Percentiles rank a stretch among this genome's conserved stretches.
Conservation (phyloP, 30 jellyfish, hydroid and myxozoan genomes). For the Turritopsis rubra region DNA sequence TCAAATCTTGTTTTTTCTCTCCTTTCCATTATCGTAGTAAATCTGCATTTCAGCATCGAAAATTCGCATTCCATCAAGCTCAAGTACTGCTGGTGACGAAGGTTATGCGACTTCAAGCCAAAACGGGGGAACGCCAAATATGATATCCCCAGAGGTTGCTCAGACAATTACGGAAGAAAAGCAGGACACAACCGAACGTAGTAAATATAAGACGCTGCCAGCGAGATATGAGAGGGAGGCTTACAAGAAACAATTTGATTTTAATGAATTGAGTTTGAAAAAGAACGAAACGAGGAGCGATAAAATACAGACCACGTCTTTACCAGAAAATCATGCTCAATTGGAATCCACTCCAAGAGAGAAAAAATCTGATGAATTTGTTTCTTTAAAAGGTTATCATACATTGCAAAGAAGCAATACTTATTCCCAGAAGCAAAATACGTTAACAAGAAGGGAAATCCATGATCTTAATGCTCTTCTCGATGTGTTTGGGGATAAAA, state of each 20-base stretch:
- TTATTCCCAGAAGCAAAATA: not conserved
- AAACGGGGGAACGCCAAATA: not conserved
- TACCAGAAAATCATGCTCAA: not conserved
- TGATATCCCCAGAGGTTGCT: not conserved
- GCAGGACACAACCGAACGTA: not conserved
- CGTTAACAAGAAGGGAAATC: conserved; percentile 1
- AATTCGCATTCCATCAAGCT: not conserved
- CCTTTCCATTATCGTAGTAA: not conserved
- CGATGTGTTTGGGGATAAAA: not conserved
- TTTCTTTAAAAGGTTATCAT: not conserved
- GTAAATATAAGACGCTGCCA: not conserved
- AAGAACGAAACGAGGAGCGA: not conserved
- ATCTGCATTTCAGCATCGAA: not conserved
- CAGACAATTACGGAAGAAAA: not conserved
- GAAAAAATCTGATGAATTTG: not conserved
- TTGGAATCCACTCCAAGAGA: not conserved
- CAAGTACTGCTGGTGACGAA: not conserved
- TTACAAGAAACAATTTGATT: not conserved
- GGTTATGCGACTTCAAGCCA: conserved; percentile 3
- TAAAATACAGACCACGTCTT: not conserved
- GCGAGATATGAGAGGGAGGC: not conserved
- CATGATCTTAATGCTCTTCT: conserved; percentile 5
- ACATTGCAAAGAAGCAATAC: not conserved
- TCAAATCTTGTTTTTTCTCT: not conserved
- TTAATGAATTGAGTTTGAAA: not conserved